Conservation (phyloP, 2,888 invertebrate genomes). For the Agrotis segetum region DNA sequence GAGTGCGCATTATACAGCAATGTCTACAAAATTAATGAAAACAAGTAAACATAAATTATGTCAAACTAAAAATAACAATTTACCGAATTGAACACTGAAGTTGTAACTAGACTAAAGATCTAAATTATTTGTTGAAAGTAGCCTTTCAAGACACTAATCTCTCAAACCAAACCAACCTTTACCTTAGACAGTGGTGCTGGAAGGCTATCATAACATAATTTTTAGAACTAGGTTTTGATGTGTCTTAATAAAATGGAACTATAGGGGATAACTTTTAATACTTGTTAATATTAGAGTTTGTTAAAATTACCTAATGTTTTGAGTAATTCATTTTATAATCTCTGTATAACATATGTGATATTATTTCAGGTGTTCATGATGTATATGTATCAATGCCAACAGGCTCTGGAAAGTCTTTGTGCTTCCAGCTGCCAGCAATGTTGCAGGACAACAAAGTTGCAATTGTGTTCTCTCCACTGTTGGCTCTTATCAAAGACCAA, state of each 20-base stretch:
- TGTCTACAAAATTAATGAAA: not conserved
- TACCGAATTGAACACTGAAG: constrained; percentile 5
- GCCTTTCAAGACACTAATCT: not conserved
- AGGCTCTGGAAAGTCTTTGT: constrained; percentile 99
- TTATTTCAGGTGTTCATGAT: constrained; percentile 94
- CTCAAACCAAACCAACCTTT: not conserved
- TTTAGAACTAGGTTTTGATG: too few species aligned
- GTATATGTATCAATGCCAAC: constrained; percentile 99
- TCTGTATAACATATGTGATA: not conserved
- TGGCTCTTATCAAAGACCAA: constrained; percentile 99
- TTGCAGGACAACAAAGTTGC: constrained; percentile 95
- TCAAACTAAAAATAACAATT: not conserved
- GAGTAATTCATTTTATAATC: not conserved
- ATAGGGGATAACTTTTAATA: too few species aligned
- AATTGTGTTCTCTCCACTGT: constrained; percentile 98
- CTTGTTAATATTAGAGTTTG: too few species aligned
- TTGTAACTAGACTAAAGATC: not conserved
- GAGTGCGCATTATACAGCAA: not conserved
- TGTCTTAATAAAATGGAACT: too few species aligned
- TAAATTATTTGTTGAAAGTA: not conserved
- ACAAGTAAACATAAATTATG: constrained; percentile 6
- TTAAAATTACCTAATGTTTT: not conserved
- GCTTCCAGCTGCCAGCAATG: constrained; percentile 98
- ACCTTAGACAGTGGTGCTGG: too few species aligned
- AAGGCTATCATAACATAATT: too few species aligned